A percentile compares a stretch with the other conserved stretches of the same genome.
phyloP scores from a whole-genome alignment of 1,140 invertebrate species.

The Daktulosphaira vitifoliae region DNA sequence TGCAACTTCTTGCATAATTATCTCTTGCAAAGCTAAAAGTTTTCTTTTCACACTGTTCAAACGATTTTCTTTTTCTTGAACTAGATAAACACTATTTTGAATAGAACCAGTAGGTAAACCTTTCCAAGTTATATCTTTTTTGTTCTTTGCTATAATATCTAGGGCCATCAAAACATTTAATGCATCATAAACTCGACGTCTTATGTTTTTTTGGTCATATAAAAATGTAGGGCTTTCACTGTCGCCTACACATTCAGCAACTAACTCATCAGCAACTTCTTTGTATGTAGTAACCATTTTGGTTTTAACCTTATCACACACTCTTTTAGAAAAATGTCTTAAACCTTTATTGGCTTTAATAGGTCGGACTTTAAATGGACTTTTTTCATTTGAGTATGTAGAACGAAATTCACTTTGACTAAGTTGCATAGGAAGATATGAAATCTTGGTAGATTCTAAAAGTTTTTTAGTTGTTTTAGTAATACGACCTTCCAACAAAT shows the following conservation, averaged over 20 bases:
- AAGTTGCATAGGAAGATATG: constrained; percentile 19
- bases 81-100: constrained; percentile 84
- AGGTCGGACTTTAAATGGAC: constrained; percentile 19
- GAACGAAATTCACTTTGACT: constrained; percentile 20
- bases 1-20: constrained; percentile 64
- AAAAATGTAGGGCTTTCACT: constrained; percentile 41
- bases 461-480: constrained; percentile 26
- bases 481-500: constrained; percentile 20
- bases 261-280: constrained; percentile 97
- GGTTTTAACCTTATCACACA: constrained; percentile 97
- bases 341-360: constrained; percentile 90
- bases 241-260: constrained; percentile 63
- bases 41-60: constrained; percentile 87
- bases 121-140: constrained; percentile 99
- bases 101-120: constrained; percentile 94
- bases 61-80: constrained; percentile 81
- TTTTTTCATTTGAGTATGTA: constrained; percentile 9
- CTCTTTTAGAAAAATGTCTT: constrained; percentile 99
- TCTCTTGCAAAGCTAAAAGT: constrained; percentile 87
- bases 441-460: constrained; percentile 27
- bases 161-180: constrained; percentile 99
- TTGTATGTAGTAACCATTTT: constrained; percentile 92
- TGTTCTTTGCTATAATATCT: constrained; percentile 99
- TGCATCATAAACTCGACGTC: constrained; percentile 96
- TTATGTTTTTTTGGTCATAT: constrained; percentile 99